Base-by-base conservation (phyloP, 2,797 vertebrate genomes). In the Sitta carolinensis region DNA sequence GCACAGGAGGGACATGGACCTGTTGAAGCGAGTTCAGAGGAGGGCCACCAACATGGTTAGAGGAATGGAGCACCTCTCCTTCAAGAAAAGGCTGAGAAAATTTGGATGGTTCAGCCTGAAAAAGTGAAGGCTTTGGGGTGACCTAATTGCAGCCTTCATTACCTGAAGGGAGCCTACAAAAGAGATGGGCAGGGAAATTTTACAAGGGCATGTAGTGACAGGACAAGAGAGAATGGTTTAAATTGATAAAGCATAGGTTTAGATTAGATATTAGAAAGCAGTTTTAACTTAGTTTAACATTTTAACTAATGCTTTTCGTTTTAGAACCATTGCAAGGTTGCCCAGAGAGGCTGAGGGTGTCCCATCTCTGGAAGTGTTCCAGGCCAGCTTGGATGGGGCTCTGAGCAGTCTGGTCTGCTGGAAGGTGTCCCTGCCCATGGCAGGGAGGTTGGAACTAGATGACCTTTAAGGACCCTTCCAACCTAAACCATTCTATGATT, bases 301-400 rank as follows among this genome's bases (percentile, higher is more conserved):
- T 36, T 36, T 36, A 36, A 36, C 36, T 36, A 36, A 36, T 36
- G 36, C 36, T 36, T 36, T 36, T 36, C 8, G 36, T 36, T 36
- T 36, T 36, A 36, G 36, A 36, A 45, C 20, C 32, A 45, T 9
- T 1, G 2, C 0, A 1, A 58, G 20, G 26, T 11, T 73, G n/a
- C 54, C n/a, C 70, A 36, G 23, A 16, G 16, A 16, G 20, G 40
- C 20, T 36, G 59, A 36, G 20, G 30, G 11, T 54, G 26, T 77
- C 38, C 16, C 40, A 43, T 20, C 26, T 36, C 25, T 77, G 59
- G 25, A 52, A 43, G 32, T 54, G 26, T 45, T 77, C 26, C 50
- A 45, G 38, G 48, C 16, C 32, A 25, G 59, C 32, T 64, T 30
- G 50, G 32, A 54, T 54, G 32, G 20, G 40, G 20, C 40, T 64